phyloP scores from a whole-genome alignment of 1,140 invertebrate genomes.

The Drosophila elegans region DNA sequence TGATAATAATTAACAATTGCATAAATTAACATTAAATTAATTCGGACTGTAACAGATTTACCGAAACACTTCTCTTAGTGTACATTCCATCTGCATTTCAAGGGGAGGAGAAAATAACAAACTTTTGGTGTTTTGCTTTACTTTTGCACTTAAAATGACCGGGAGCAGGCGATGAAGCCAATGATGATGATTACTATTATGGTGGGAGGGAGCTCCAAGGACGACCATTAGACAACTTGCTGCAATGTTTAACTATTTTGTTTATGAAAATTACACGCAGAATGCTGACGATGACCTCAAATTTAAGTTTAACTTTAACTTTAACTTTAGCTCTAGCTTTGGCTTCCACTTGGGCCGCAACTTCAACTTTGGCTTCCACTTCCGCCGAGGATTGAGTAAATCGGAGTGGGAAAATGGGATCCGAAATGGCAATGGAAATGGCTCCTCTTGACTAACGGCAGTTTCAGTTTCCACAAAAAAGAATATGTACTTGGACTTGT shows the following conservation, averaged over 20 bases:
- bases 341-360: constrained; percentile 25
- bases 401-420: constrained; percentile 9
- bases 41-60: too few species aligned
- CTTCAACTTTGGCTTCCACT: constrained; percentile 42
- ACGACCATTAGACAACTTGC: constrained; percentile 52
- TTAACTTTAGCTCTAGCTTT: constrained; percentile 13
- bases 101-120: constrained; percentile 6
- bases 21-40: too few species aligned
- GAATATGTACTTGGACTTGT: constrained; percentile 16
- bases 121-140: constrained; percentile 26
- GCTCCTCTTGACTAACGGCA: constrained; percentile 63
- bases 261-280: constrained; percentile 68
- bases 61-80: neutral
- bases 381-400: constrained; percentile 26
- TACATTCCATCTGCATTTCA: constrained; percentile 12
- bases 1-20: too few species aligned
- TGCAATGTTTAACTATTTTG: constrained; percentile 66
- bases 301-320: constrained; percentile 19
- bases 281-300: constrained; percentile 7
- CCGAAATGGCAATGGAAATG: constrained; percentile 35
- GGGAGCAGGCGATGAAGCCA: constrained; percentile 3
- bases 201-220: neutral
- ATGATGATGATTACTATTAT: constrained; percentile 9
- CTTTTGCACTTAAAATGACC: constrained; percentile 63
- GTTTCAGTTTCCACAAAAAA: constrained; percentile 60